These are phyloP conservation scores for Copidosoma floridanum DNA, from an alignment of 1,140 invertebrate genomes.

Conservation along the genomic window DNA sequence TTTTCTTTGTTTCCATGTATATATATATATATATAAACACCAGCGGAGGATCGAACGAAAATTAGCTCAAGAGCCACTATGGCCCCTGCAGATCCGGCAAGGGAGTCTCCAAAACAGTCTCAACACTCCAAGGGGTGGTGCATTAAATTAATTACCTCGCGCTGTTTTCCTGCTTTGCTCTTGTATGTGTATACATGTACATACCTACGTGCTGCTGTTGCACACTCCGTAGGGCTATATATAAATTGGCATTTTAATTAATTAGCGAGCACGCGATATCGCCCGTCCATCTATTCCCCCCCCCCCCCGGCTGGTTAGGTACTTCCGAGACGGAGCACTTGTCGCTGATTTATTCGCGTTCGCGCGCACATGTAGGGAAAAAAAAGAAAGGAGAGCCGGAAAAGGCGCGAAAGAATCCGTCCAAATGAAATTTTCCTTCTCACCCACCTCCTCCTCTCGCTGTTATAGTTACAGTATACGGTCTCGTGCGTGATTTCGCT, in stretches of 20 bases:
- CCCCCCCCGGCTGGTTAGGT: neutral
- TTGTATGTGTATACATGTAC: neutral
- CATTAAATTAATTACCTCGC: conserved; percentile 11
- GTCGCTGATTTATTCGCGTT: too few relatives aligned
- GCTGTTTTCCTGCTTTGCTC: neutral
- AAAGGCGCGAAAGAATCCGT: conserved; percentile 44
- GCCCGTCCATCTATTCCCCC: neutral
- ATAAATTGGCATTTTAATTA: conserved; percentile 11
- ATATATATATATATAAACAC: neutral
- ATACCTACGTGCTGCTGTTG: neutral
- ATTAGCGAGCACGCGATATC: neutral
- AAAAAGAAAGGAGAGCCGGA: neutral
- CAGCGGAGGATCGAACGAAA: neutral
- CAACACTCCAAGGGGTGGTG: too few relatives aligned
- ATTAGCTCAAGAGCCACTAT: neutral
- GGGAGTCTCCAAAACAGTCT: too few relatives aligned
- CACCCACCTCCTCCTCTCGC: too few relatives aligned
- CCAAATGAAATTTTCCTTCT: conserved; percentile 47
- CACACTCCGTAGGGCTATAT: too few relatives aligned
- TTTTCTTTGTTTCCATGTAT: too few relatives aligned
- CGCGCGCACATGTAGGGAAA: too few relatives aligned
- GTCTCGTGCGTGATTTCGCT: neutral
- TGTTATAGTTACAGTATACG: too few relatives aligned
- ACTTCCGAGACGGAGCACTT: neutral
- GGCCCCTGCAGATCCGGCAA: too few relatives aligned